A percentile compares a stretch with the other conserved stretches of the same genome.
Evolutionary conservation across 1,140 invertebrate species (phyloP).

Genomic region (Cydia amplana): DNA sequence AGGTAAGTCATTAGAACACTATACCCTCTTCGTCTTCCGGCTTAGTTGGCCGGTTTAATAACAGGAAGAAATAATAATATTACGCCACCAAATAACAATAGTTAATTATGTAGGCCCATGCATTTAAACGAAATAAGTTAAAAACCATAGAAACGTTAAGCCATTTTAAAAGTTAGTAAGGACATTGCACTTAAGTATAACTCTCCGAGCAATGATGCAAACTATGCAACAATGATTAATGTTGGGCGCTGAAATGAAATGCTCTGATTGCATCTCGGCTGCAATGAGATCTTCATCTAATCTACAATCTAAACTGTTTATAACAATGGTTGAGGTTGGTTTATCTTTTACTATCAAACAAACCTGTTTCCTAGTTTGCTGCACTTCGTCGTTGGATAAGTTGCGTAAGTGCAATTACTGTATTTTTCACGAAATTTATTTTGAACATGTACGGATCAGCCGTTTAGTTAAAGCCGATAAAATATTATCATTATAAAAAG

Average conservation of each 20-base stretch:
- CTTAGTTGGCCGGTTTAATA: too few species aligned
- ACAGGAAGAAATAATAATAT: too few species aligned
- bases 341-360: not conserved
- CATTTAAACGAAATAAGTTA: too few species aligned
- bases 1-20: too few species aligned
- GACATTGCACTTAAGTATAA: not conserved
- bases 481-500: too few species aligned
- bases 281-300: not conserved
- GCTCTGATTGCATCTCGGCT: conserved; percentile 6
- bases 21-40: too few species aligned
- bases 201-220: not conserved
- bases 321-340: not conserved
- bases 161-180: not conserved
- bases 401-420: not conserved
- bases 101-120: too few species aligned
- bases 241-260: not conserved
- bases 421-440: too few species aligned
- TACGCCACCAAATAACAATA: too few species aligned
- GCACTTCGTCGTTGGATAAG: not conserved
- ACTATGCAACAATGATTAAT: not conserved
- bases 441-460: too few species aligned
- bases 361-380: not conserved
- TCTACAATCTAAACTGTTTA: not conserved
- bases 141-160: too few species aligned
- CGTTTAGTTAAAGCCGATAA: too few species aligned